Evolutionary conservation across 2,113 vertebrate species (phyloP), one percentile per base, ranked within the genome.

Genomic region (Neopipo cinnamomea): DNA sequence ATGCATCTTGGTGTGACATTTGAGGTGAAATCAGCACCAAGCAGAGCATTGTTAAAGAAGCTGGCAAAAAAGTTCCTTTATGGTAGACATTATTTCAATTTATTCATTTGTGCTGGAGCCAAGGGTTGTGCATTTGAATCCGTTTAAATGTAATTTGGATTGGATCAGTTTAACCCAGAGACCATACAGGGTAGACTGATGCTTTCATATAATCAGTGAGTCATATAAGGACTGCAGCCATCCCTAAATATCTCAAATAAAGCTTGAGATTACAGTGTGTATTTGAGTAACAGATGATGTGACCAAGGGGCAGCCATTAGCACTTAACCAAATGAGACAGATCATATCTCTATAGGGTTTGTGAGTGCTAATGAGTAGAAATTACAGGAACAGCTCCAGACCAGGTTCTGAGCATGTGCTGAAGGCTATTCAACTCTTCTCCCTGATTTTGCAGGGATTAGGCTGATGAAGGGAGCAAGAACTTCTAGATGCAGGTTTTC

Each of bases 101-200:
- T 91, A 82, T 85, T 94, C 20, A 49, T 70, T 95, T 92, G 59
- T 41, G 59, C 18, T 49, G 50, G 44, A 96, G 92, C 81, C 75
- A 94, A 83, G 88, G 55, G 59, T 30, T 81, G 59, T 77, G 76
- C 53, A 50, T 91, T 85, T 89, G 16, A 75, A 73, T 85, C 52
- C 41, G 42, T 88, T 91, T 85, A 93, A 92, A 93, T 68, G 58
- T 52, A 80, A 94, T 96, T 95, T 93, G 55, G 28, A 74, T 70
- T 72, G 81, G 67, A 91, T 89, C 78, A 67, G 23, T 91, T 93
- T 92, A 89, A 95, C 33, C 33, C 42, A 46, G 56, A 55, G 50
- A 89, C 22, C 23, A 42, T 47, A 50, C 19, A 91, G 13, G 5
- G 35, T 46, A 82, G 83, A 53, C 44, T 24, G 62, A 49, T 80